Percentiles rank a stretch among this genome's conserved stretches.
Evolutionary conservation across 2,113 vertebrate genomes (phyloP).

Genomic region (Myotis lucifugus): DNA sequence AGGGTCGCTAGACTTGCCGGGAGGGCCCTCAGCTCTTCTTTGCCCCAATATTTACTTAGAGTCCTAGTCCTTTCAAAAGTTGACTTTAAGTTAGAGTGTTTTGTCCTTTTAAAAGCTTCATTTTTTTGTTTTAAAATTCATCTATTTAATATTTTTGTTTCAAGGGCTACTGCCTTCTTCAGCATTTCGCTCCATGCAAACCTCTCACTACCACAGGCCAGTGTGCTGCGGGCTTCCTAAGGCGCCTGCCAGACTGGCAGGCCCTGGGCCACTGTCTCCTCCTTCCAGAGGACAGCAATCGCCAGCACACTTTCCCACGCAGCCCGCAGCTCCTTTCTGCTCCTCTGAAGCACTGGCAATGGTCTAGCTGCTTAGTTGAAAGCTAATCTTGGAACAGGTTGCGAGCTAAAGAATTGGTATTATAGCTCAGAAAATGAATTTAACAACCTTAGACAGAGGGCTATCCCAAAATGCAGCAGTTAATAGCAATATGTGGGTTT

Average conservation of each 20-base stretch:
- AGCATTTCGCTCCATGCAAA: not conserved
- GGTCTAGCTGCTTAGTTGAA: not conserved
- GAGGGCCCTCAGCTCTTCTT: not conserved
- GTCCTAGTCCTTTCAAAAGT: not conserved
- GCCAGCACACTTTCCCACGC: not conserved
- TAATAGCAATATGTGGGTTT: not conserved
- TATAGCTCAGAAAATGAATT: not conserved
- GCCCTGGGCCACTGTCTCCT: not conserved
- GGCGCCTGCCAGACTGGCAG: not conserved
- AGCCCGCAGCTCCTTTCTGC: not conserved
- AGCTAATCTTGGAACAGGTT: not conserved
- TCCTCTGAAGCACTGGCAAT: not conserved
- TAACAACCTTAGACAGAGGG: not conserved
- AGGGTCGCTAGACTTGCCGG: too few relatives aligned
- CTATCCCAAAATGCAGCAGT: not conserved
- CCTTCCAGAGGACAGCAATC: not conserved
- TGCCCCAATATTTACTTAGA: not conserved
- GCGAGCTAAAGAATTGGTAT: not conserved
- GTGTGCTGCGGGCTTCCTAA: not conserved
- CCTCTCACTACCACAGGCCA: not conserved
- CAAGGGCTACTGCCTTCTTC: not conserved
- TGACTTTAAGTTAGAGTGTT: not conserved
- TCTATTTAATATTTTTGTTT: not conserved
- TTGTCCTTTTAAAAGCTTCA: not conserved
- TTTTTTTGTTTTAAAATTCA: constrained; percentile 2